phyloP scores from a whole-genome alignment of 2,797 vertebrate species.

The Gobionotothen gibberifrons region DNA sequence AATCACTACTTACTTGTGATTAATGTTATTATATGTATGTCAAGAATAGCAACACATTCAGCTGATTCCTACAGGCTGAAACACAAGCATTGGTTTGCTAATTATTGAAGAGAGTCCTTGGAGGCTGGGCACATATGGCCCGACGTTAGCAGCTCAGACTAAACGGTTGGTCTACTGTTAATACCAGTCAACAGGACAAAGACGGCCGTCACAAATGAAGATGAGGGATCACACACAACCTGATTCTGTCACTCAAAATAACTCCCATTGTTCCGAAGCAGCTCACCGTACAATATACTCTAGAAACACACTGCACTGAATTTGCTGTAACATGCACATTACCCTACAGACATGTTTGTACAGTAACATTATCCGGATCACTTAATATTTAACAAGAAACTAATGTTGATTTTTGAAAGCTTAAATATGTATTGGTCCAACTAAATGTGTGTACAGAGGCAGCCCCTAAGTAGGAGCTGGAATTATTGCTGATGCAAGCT shows the following conservation, averaged over 20 bases:
- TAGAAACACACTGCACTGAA: not conserved
- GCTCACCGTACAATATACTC: conserved; percentile 1
- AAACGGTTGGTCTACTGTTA: conserved; percentile 3
- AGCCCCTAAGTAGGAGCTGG: not conserved
- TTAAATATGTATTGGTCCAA: not conserved
- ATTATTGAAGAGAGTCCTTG: not conserved
- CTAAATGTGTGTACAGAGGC: not conserved
- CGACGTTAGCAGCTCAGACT: not conserved
- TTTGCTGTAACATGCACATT: not conserved
- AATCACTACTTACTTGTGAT: not conserved
- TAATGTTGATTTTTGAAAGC: not conserved
- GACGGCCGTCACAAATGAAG: conserved; percentile 24
- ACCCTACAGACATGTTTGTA: not conserved
- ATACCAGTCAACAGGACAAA: conserved; percentile 32
- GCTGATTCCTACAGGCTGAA: not conserved
- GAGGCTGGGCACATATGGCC: conserved; percentile 20
- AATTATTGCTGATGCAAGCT: conserved; percentile 22
- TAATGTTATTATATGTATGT: not conserved
- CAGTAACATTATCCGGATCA: not conserved
- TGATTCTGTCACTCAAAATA: conserved; percentile 47
- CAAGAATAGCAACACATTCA: not conserved
- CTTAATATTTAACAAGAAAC: not conserved
- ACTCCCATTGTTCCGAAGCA: conserved; percentile 13
- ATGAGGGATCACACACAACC: conserved; percentile 32
- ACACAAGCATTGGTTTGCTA: not conserved